phyloP scores from a whole-genome alignment of 1,140 invertebrate genomes.

The Zaprionus ornatus region DNA sequence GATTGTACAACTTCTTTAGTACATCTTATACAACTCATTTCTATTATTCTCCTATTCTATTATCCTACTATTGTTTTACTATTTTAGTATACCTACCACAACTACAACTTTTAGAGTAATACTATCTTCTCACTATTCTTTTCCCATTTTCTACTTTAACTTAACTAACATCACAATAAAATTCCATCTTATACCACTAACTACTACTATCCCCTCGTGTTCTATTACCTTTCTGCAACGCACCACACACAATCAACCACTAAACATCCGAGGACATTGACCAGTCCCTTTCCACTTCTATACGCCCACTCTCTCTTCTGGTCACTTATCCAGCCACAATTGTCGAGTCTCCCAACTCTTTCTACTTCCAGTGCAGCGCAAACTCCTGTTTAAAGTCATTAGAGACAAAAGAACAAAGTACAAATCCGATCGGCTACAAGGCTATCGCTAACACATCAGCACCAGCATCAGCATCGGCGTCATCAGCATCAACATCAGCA shows the following conservation, averaged over 20 bases:
- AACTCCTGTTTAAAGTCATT: conserved; percentile 9
- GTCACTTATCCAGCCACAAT: neutral
- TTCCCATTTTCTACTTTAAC: neutral
- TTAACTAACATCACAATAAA: neutral
- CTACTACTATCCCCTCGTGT: too few species aligned
- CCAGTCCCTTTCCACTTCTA: neutral
- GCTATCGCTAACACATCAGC: conserved; percentile 25
- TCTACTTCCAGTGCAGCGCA: neutral
- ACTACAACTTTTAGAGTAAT: too few species aligned
- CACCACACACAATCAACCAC: neutral
- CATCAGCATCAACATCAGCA: neutral
- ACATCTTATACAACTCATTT: too few species aligned
- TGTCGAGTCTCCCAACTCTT: neutral
- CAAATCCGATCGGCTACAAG: conserved; percentile 19
- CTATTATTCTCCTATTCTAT: too few species aligned
- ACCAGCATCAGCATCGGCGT: neutral
- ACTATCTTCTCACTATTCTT: too few species aligned
- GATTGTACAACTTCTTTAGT: too few species aligned
- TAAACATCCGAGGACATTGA: neutral
- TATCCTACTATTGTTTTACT: too few species aligned
- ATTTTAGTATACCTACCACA: too few species aligned
- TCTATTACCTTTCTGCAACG: neutral
- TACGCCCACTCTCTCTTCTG: neutral
- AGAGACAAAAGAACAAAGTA: conserved; percentile 4
- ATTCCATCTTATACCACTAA: too few species aligned